These are phyloP conservation scores for Hofmannophila pseudospretella DNA, from an alignment of 2,888 invertebrate species.

Conservation along the genomic window DNA sequence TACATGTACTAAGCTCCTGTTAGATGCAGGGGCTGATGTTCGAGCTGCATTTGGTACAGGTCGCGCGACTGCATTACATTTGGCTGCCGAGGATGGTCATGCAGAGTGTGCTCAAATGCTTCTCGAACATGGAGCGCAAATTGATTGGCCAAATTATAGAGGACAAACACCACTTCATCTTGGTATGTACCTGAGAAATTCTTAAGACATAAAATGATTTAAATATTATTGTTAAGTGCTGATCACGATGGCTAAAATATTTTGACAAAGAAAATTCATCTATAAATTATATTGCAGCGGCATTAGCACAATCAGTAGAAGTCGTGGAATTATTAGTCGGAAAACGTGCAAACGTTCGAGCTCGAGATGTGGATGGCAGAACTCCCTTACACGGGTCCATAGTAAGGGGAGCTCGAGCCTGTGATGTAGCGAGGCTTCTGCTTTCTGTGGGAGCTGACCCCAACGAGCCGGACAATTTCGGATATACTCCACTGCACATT, in stretches of 20 bases:
- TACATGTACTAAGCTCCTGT: conserved; percentile 83
- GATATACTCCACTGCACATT: conserved; percentile 90
- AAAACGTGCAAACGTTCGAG: conserved; percentile 80
- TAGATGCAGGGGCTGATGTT: conserved; percentile 88
- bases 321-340: conserved; percentile 84
- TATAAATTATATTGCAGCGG: conserved; percentile 76
- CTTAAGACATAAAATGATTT: no score
- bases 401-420: conserved; percentile 84
- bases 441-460: conserved; percentile 83
- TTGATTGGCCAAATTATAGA: conserved; percentile 85
- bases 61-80: conserved; percentile 88
- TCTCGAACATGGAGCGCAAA: conserved; percentile 85
- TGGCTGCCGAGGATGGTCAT: conserved; percentile 93
- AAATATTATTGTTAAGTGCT: no score
- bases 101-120: conserved; percentile 85
- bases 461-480: conserved; percentile 87
- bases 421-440: conserved; percentile 83
- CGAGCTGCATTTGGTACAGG: conserved; percentile 84
- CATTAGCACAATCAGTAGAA: conserved; percentile 87
- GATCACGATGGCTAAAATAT: no score
- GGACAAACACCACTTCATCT: conserved; percentile 91
- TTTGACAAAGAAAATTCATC: no score
- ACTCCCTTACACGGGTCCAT: conserved; percentile 90
- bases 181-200: no score
- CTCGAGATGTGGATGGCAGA: conserved; percentile 84